Base-by-base conservation (phyloP, 1,140 invertebrate genomes). In the Aricia agestis region DNA sequence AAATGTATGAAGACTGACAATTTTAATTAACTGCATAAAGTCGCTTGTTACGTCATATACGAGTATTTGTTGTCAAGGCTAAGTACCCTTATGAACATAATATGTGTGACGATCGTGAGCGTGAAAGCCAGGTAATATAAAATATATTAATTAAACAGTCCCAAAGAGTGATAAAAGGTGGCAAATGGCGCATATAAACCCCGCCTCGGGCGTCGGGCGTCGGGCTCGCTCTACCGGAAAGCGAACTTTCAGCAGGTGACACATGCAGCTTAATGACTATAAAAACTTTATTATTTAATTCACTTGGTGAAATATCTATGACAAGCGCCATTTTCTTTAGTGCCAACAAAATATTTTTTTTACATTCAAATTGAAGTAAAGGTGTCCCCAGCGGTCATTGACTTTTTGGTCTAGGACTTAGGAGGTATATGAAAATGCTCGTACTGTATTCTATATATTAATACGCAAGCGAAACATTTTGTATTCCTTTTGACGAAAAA, bases 81-180 rank as follows among this genome's bases (percentile, higher is more conserved):
- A 52, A 52, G 13, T 11, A 11, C 11, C n/a, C n/a, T 42, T 15
- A 52, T 52, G 13, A 52, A 10, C 45, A 13, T 9, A 52, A 15
- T 13, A 0, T 52, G 13, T 15, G 45, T 15, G 11, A 52, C 36
- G 45, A 1, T 52, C 11, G 45, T 52, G 45, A 52, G 13, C 11
- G 10, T 52, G 4, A 42, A 52, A 52, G 45, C 45, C 45, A 52
- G 45, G 45, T 52, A 52, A 52, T 52, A 52, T 52, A 52, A 52
- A 52, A 52, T 52, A 52, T 52, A 52, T 52, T 52, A 52, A 52
- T 52, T 52, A 52, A 52, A 52, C 45, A 52, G 13, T 52, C 45
- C 59, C 17, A 11, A 63, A 63, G 17, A 63, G 19, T 63, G 17
- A 63, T 63, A 63, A 63, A 63, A 63, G 59, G 31, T 63, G 59